Percentiles rank a stretch among this genome's conserved stretches.
Conservation (phyloP, 2,888 invertebrate species). For the Pterobdella sp. region DNA sequence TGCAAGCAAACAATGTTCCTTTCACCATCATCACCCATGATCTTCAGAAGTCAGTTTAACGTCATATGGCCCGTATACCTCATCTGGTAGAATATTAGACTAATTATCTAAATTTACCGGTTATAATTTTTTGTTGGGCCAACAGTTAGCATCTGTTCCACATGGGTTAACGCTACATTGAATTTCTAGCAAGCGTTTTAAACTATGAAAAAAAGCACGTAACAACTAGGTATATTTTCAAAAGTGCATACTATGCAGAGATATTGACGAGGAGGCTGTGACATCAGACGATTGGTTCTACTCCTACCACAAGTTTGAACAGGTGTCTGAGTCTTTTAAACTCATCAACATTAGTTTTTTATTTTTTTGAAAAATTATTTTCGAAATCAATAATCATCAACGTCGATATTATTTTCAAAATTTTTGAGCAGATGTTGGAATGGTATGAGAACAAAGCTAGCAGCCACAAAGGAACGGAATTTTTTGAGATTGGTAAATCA, state of each 20-base stretch:
- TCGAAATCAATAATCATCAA: neutral
- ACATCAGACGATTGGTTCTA: slow-evolving; percentile 23
- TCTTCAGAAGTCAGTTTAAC: slow-evolving; percentile 24
- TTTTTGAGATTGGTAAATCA: slow-evolving; percentile 30
- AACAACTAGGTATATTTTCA: no score
- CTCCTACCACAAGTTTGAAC: slow-evolving; percentile 27
- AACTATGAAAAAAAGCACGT: no score
- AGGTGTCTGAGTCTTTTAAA: slow-evolving; percentile 20
- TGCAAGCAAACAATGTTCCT: neutral
- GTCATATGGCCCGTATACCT: no score
- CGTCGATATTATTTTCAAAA: neutral
- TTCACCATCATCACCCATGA: slow-evolving; percentile 16
- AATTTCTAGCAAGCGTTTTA: no score
- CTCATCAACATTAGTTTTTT: neutral
- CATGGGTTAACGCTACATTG: no score
- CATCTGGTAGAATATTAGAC: no score
- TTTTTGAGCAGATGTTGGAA: slow-evolving; percentile 29
- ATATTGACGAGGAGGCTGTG: slow-evolving; percentile 11
- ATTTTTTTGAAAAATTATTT: neutral
- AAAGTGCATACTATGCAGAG: no score
- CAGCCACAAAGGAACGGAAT: slow-evolving; percentile 10
- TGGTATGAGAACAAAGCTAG: slow-evolving; percentile 29
- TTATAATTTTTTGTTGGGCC: no score
- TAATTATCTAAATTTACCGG: no score
- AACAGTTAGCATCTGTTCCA: no score